A percentile compares a stretch with the other conserved stretches of the same genome.
phyloP scores from a whole-genome alignment of 2,113 vertebrate genomes.

The Salvator merianae region DNA sequence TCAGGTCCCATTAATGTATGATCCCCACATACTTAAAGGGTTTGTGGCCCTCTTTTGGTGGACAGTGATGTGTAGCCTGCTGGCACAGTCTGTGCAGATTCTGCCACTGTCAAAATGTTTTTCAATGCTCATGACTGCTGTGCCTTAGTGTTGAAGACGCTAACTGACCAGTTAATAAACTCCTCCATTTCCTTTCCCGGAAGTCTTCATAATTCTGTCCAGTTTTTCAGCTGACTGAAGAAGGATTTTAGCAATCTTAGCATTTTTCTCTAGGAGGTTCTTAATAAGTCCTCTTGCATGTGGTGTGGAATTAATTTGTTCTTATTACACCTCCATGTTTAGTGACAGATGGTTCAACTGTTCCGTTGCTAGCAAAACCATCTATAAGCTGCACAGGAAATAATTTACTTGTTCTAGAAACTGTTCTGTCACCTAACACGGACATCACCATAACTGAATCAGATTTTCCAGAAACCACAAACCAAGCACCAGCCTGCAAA shows the following conservation, averaged over 20 bases:
- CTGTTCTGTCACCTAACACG: neutral
- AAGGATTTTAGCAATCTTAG: neutral
- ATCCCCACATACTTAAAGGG: too few species aligned
- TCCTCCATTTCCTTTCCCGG: neutral
- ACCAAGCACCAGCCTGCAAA: neutral
- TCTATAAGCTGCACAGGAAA: neutral
- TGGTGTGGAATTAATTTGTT: constrained; percentile 15
- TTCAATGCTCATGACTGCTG: rapidly evolving
- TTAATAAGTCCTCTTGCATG: neutral
- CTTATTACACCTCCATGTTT: constrained; percentile 2
- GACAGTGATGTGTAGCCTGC: too few species aligned
- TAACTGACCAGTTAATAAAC: neutral
- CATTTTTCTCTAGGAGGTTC: constrained; percentile 2
- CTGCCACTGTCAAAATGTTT: too few species aligned
- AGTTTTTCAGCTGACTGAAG: constrained; percentile 1
- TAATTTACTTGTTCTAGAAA: neutral
- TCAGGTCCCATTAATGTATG: too few species aligned
- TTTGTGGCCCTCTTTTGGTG: too few species aligned
- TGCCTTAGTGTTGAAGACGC: neutral
- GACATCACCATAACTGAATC: neutral
- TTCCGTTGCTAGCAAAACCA: neutral
- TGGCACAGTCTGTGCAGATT: too few species aligned
- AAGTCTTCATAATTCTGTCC: neutral
- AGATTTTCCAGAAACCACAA: neutral
- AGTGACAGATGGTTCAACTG: constrained; percentile 31